These are phyloP conservation scores for Syngnathus floridae DNA, from an alignment of 2,113 vertebrate genomes.

Conservation along the genomic window DNA sequence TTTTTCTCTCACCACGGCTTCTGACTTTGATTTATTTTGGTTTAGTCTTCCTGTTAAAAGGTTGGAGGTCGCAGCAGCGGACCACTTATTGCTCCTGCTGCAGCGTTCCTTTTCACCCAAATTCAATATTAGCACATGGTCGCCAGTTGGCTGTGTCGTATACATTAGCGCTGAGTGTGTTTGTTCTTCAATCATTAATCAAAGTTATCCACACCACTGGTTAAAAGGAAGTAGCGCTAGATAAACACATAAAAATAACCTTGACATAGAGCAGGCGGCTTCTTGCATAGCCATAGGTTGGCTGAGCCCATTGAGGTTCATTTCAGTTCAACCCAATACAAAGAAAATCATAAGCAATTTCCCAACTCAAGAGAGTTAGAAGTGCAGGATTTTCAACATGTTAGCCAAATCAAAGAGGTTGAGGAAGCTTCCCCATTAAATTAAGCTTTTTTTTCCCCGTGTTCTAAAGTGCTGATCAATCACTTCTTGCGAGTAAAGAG, in stretches of 20 bases:
- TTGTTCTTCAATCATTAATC: conserved; percentile 68
- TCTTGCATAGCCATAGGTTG: neutral
- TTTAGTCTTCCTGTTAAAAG: conserved; percentile 21
- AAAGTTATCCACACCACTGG: conserved; percentile 45
- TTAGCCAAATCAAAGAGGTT: conserved; percentile 35
- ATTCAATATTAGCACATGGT: conserved; percentile 60
- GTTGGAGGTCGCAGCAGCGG: conserved; percentile 11
- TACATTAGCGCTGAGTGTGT: conserved; percentile 61
- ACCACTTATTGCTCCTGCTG: conserved; percentile 36
- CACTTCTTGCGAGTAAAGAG: conserved; percentile 54
- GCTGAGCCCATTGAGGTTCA: conserved; percentile 2
- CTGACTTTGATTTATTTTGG: conserved; percentile 15
- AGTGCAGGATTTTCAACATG: conserved; percentile 20
- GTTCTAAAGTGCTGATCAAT: conserved; percentile 65
- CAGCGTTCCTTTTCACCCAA: conserved; percentile 25
- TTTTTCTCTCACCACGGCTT: conserved; percentile 16
- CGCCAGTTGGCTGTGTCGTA: conserved; percentile 31
- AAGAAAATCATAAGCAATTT: conserved; percentile 23
- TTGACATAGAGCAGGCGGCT: conserved; percentile 31
- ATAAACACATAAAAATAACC: conserved; percentile 54
- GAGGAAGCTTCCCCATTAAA: conserved; percentile 32
- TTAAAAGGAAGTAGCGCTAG: conserved; percentile 49
- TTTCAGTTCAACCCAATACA: conserved; percentile 18
- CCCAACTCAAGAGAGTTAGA: conserved; percentile 6
- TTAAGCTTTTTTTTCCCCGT: conserved; percentile 25